These are phyloP conservation scores for Montifringilla adamsi DNA, from an alignment of 2,113 vertebrate genomes.

Conservation along the genomic window DNA sequence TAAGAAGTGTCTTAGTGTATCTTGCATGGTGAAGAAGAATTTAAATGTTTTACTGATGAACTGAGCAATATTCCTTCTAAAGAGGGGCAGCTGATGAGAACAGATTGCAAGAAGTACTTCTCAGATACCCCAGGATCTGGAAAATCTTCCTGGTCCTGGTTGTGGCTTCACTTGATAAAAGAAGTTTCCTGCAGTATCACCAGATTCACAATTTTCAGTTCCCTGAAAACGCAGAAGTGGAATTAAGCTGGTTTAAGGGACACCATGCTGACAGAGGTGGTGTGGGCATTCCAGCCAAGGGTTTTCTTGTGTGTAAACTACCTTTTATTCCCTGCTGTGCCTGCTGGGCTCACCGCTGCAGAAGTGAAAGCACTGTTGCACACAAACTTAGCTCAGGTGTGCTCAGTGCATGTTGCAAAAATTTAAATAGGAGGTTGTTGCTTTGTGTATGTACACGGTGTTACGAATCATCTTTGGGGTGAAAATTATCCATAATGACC, in stretches of 20 bases:
- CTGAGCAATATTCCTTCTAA: neutral
- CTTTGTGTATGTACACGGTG: fast-evolving
- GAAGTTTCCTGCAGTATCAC: neutral
- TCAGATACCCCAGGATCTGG: neutral
- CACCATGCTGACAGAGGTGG: fast-evolving
- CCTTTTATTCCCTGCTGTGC: neutral
- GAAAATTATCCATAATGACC: neutral
- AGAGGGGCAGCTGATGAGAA: neutral
- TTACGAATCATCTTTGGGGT: neutral
- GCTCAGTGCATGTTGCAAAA: fast-evolving
- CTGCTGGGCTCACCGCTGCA: neutral
- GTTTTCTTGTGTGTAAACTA: neutral
- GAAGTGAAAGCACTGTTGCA: no score
- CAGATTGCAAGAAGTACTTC: neutral
- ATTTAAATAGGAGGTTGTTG: neutral
- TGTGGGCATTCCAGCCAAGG: neutral
- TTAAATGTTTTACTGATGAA: neutral
- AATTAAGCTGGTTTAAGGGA: neutral
- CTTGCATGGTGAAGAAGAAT: neutral
- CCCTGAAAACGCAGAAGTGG: neutral
- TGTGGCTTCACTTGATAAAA: neutral
- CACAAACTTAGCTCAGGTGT: fast-evolving
- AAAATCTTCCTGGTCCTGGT: neutral
- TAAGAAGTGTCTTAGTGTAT: neutral
- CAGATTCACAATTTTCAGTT: neutral